phyloP scores from a whole-genome alignment of 2,113 vertebrate genomes.

The Acrocephalus arundinaceus region DNA sequence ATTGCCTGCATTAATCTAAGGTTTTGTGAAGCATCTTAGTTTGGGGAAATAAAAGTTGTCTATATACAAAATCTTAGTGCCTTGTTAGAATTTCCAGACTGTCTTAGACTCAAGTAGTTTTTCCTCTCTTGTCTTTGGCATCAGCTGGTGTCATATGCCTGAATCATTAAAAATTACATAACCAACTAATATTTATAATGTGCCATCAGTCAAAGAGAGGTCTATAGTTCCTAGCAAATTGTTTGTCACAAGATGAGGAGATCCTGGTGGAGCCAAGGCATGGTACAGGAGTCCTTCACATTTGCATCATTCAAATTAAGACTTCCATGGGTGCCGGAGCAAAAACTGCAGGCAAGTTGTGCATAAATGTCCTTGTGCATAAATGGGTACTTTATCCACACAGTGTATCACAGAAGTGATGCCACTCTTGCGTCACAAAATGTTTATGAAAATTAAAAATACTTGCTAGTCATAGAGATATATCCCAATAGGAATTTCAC shows the following conservation, averaged over 20 bases:
- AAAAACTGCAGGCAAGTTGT: neutral
- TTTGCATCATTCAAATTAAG: neutral
- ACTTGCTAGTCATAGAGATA: neutral
- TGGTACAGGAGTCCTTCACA: neutral
- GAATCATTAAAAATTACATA: neutral
- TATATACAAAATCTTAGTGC: neutral
- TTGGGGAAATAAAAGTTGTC: neutral
- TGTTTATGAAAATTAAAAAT: neutral
- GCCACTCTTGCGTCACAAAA: neutral
- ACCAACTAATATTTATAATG: neutral
- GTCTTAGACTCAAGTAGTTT: neutral
- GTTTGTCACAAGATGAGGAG: neutral
- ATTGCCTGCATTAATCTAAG: neutral
- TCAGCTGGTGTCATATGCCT: neutral
- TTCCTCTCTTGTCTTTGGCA: neutral
- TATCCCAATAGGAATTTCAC: neutral
- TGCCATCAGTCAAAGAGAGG: neutral
- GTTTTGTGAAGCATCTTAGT: neutral
- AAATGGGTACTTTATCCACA: no score
- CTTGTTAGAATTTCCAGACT: neutral
- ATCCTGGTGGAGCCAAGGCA: neutral
- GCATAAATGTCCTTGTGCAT: neutral
- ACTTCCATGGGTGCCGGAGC: neutral
- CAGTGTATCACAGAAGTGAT: neutral
- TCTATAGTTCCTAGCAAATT: neutral